Evolutionary conservation across 2,888 invertebrate species (phyloP).

Genomic region (Thymelicus sylvestris): DNA sequence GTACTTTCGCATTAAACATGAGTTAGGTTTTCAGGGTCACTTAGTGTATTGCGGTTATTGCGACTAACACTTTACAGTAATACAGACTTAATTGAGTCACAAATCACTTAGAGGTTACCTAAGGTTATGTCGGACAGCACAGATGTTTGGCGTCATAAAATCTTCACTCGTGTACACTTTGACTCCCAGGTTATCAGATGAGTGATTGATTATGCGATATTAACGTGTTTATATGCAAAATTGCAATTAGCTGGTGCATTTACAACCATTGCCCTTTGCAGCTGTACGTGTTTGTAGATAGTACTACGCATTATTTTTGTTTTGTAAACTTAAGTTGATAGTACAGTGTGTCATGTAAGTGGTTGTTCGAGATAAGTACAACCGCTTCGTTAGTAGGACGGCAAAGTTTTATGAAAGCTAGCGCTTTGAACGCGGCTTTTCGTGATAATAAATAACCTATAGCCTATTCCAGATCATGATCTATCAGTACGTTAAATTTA

Average conservation of each 20-base stretch:
- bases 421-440: too few relatives aligned
- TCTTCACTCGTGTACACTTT: slow-evolving; percentile 40
- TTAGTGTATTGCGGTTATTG: too few relatives aligned
- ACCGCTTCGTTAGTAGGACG: too few relatives aligned
- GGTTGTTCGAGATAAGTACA: too few relatives aligned
- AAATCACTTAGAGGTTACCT: not conserved
- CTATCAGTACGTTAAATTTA: too few relatives aligned
- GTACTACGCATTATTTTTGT: slow-evolving; percentile 41
- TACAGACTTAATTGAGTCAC: not conserved
- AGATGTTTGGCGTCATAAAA: slow-evolving; percentile 12
- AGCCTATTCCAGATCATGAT: too few relatives aligned
- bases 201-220: slow-evolving; percentile 57
- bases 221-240: slow-evolving; percentile 37
- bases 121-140: slow-evolving; percentile 4
- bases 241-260: slow-evolving; percentile 39
- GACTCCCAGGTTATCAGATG: slow-evolving; percentile 58
- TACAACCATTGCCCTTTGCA: slow-evolving; percentile 42
- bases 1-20: too few relatives aligned
- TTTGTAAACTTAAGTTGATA: not conserved
- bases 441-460: too few relatives aligned
- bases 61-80: not conserved
- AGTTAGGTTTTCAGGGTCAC: too few relatives aligned
- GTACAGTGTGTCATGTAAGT: too few relatives aligned
- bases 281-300: slow-evolving; percentile 36
- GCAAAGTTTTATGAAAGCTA: too few relatives aligned